Conservation (phyloP, 2,113 vertebrate species). For the Pseudorectes ferrugineus region DNA sequence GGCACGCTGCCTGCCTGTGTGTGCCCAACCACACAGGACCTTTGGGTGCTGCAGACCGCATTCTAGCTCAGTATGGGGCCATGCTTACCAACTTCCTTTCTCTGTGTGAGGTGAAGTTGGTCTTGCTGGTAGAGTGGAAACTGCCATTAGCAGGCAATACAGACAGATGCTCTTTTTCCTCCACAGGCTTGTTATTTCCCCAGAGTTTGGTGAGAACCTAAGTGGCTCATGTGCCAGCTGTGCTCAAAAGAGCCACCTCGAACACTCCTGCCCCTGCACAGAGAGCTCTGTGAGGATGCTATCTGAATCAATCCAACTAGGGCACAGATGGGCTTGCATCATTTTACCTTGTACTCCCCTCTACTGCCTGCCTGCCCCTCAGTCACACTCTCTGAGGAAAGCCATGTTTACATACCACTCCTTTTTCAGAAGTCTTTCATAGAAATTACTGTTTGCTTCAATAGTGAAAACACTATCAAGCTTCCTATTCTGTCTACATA, state of each 20-base stretch:
- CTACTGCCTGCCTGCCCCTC: neutral
- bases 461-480: neutral
- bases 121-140: neutral
- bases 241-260: neutral
- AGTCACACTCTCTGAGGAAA: neutral
- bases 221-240: neutral
- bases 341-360: neutral
- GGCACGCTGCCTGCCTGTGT: neutral
- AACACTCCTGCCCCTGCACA: neutral
- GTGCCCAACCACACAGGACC: neutral
- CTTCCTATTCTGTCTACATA: neutral
- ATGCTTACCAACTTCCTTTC: neutral
- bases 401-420: neutral
- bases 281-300: neutral
- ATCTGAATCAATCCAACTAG: neutral
- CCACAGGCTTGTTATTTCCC: neutral
- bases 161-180: neutral
- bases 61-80: neutral
- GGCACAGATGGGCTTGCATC: neutral
- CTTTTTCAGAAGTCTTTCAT: neutral
- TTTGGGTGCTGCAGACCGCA: neutral
- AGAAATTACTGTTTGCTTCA: neutral
- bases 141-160: neutral
- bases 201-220: neutral
- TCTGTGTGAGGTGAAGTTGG: neutral